Evolutionary conservation across 2,888 invertebrate species (phyloP), one percentile per base, ranked within the genome.

Genomic region (Onthophagus sagittarius): DNA sequence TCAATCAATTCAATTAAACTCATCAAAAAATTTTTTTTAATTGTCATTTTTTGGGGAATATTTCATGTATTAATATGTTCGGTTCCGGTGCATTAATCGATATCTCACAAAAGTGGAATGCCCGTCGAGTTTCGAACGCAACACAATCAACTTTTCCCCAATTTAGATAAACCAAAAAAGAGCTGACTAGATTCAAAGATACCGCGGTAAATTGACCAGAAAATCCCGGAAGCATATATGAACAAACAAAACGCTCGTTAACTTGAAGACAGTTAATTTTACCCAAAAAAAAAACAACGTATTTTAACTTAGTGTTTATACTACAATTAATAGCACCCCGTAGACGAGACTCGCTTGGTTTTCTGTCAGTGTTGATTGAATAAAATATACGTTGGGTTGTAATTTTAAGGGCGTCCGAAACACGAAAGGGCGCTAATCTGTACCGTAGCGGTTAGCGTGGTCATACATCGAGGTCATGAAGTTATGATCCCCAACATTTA

Each of bases 401-500:
- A 53, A 53, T 53, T 53, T 53, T 53, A 53, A 53, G 39, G 39
- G 39, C 7, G 7, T 7, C 9, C 39, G 39, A 53, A 53, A 53
- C 39, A 11, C 9, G 39, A 53, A 53, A 53, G 39, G 39, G 39
- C 39, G 39, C 39, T 53, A 53, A 53, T 53, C 39, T 11, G 39
- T 53, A 53, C 39, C 39, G 39, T 7, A 53, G 39, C 39, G 39
- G 39, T 53, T 53, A 53, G 39, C 39, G 39, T 11, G 39, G 39
- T 53, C 39, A 65, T 65, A 31, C 32, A 65, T 67, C 67, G 67
- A 32, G 67, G 67, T 67, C 32, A 67, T 67, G 32, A 67, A 67
- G 67, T 67, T 67, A 67, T 67, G 23, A 67, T 67, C 67, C 32
- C 67, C 39, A 53, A 32, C 67, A 67, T 67, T 67, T 67, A 32